Conservation (phyloP, 2,797 vertebrate species). For the Telmatherina bonti region DNA sequence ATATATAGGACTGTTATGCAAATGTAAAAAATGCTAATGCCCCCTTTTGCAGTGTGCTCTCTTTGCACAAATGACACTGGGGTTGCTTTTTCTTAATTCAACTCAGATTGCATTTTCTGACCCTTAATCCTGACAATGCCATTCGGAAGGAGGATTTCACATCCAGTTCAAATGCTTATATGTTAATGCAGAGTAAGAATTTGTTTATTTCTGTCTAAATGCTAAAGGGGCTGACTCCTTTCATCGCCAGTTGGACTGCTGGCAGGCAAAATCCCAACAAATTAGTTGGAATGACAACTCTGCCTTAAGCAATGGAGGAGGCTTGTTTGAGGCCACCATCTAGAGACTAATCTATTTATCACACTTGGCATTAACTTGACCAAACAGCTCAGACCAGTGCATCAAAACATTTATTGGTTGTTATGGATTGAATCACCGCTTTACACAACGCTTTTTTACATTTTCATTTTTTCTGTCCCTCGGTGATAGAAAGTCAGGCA, state of each 20-base stretch:
- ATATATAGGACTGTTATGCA: conserved; percentile 72
- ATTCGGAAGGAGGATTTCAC: conserved; percentile 70
- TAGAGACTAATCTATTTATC: conserved; percentile 86
- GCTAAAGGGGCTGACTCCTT: conserved; percentile 78
- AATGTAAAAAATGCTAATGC: conserved; percentile 65
- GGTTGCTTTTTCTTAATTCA: conserved; percentile 72
- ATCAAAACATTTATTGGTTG: conserved; percentile 75
- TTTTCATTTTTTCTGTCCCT: conserved; percentile 55
- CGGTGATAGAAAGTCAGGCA: conserved; percentile 80
- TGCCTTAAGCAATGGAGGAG: conserved; percentile 71
- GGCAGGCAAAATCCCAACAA: conserved; percentile 79
- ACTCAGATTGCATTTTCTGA: conserved; percentile 75
- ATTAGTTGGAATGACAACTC: conserved; percentile 83
- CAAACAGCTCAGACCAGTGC: conserved; percentile 69
- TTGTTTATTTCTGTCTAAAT: conserved; percentile 82
- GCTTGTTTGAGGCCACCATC: conserved; percentile 82
- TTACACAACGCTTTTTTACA: conserved; percentile 68
- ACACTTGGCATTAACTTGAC: conserved; percentile 83
- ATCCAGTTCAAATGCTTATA: conserved; percentile 75
- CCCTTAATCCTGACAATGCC: conserved; percentile 79
- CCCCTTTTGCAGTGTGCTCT: conserved; percentile 29
- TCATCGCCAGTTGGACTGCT: conserved; percentile 72
- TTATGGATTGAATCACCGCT: conserved; percentile 69
- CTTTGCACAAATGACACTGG: conserved; percentile 45
- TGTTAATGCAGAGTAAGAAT: conserved; percentile 76